Evolutionary conservation across 1,140 invertebrate species (phyloP).

Genomic region (Diachasmimorpha longicaudata): DNA sequence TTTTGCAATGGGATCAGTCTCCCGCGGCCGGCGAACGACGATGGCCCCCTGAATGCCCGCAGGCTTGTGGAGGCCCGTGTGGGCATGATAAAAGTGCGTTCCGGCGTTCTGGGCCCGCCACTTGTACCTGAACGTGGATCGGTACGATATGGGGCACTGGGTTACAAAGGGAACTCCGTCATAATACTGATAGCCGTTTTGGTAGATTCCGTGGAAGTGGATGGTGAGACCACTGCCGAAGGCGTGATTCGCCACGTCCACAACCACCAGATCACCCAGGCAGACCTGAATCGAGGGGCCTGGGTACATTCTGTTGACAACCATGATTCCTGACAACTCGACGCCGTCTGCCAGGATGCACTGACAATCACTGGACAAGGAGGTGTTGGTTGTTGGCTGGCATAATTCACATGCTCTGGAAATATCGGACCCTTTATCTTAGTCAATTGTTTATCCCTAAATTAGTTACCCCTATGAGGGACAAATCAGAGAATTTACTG

Average conservation of each 20-base stretch:
- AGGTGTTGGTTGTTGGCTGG: constrained; percentile 63
- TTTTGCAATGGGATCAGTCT: constrained; percentile 74
- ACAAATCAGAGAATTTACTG: neutral
- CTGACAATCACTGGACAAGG: constrained; percentile 76
- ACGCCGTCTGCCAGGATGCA: constrained; percentile 84
- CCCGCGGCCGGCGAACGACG: constrained; percentile 72
- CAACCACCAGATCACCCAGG: constrained; percentile 81
- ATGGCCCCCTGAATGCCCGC: constrained; percentile 84
- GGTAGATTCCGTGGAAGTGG: constrained; percentile 89
- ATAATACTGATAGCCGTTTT: constrained; percentile 82
- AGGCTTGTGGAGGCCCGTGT: constrained; percentile 83
- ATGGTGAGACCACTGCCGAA: constrained; percentile 81
- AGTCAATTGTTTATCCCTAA: neutral
- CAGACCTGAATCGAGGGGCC: constrained; percentile 88
- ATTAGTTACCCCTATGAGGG: too few species aligned
- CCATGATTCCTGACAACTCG: constrained; percentile 73
- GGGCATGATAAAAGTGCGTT: constrained; percentile 88
- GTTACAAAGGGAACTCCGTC: constrained; percentile 91
- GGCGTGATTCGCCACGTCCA: constrained; percentile 84
- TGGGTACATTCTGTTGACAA: constrained; percentile 83
- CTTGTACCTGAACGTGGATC: constrained; percentile 84
- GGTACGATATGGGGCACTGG: constrained; percentile 86
- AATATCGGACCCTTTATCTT: neutral
- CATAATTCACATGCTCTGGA: constrained; percentile 84
- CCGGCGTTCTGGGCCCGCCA: constrained; percentile 76